phyloP scores from a whole-genome alignment of 1,140 invertebrate genomes.

The Rhopalosiphum maidis region DNA sequence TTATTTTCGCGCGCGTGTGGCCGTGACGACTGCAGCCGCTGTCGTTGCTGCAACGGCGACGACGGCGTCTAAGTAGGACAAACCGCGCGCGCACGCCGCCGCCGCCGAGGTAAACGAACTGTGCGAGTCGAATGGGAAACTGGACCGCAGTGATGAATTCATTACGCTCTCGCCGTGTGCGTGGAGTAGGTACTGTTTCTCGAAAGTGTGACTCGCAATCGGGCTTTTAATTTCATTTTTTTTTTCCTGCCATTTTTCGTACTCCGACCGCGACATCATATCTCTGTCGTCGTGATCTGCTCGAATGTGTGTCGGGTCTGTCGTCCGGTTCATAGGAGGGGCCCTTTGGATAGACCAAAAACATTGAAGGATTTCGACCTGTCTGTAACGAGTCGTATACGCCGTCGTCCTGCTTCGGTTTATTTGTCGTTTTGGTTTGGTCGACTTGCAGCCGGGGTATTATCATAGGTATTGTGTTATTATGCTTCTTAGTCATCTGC shows the following conservation, averaged over 20 bases:
- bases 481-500: background rate
- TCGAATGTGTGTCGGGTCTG: background rate
- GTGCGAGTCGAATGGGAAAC: slow-evolving; percentile 40
- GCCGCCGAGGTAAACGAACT: slow-evolving; percentile 54
- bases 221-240: background rate
- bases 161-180: slow-evolving; percentile 5
- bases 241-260: background rate
- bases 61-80: slow-evolving; percentile 51
- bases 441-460: background rate
- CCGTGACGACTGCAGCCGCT: slow-evolving; percentile 43
- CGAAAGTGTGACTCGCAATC: background rate
- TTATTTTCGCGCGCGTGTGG: slow-evolving; percentile 1
- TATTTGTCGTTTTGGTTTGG: background rate
- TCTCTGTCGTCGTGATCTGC: background rate
- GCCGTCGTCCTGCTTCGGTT: background rate
- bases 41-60: slow-evolving; percentile 30
- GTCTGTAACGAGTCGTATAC: too few species aligned
- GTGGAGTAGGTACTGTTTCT: background rate
- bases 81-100: slow-evolving; percentile 30
- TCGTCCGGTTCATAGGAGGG: background rate
- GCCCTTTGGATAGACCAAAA: background rate
- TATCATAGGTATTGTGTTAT: background rate
- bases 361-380: too few species aligned
- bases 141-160: slow-evolving; percentile 40
- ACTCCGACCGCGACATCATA: background rate